Evolutionary conservation across 1,140 invertebrate genomes (phyloP), one percentile per base, ranked within the genome.

Genomic region (Bicyclus anynana): DNA sequence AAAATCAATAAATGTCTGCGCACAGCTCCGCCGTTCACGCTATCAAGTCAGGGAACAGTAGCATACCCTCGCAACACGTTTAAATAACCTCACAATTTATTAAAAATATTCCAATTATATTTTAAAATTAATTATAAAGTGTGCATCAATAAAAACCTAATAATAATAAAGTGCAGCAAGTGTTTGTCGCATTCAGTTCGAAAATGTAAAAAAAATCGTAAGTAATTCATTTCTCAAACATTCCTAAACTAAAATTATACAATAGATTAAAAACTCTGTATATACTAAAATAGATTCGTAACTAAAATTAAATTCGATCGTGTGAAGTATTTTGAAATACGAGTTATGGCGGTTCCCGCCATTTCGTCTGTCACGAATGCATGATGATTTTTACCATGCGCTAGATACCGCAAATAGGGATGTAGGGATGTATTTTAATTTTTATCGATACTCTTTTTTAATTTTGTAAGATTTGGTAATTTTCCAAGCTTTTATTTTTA

Each of bases 1-100:
- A 78, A 81, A 84, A 84, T 81, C 80, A 73, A 84, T 84, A 84
- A 33, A 72, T 77, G 72, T 73, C 71, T 76, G 80, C 78, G 80
- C 80, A 81, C 62, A 65, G 62, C 61, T 57, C 50, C 51, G 62
- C 59, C 33, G 44, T 58, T 60, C 62, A 67, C 68, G 65, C 62
- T 67, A 63, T 65, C 16, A 49, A 53, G 58, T 57, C 38, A 64
- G 44, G 40, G 44, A 53, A 57, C 42, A 27, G 53, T 53, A 46
- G 42, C 33, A 20, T 42, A 18, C 20, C 17, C 17, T 46, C 10
- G 26, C 50, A n/a, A 27, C 21, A 18, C 23, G 18, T 47, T 27
- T 26, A 49, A 49, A 48, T 33, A 33, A 33, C 29, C 29, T 33
- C 29, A 10, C 10, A 12, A 33, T 33, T 33, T 7, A 33, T 12